Base-by-base conservation (phyloP, 2,113 vertebrate species). In the Coracopsis vasa region DNA sequence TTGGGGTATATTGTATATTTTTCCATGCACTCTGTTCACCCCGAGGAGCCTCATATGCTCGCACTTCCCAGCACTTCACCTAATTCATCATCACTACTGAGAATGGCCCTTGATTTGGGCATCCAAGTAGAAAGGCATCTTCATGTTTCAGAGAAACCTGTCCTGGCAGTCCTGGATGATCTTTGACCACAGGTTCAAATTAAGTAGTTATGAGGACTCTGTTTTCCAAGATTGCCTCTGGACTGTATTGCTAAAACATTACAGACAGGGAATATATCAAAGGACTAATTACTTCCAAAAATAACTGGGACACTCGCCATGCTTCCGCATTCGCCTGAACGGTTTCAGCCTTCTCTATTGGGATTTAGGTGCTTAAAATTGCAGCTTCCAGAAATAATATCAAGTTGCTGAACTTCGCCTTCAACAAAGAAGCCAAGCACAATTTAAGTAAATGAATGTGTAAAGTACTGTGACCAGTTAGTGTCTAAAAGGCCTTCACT, bases 201-300 rank as follows among this genome's bases (percentile, higher is more conserved):
- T 72, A 75, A 89, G 86, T 45, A 53, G 44, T 84, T 51, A 78
- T 0, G 24, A 91, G 80, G 77, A 74, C 53, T 93, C 2, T 3
- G 35, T 64, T 82, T 73, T 71, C 83, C 77, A 61, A 80, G 56
- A 60, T 51, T 91, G 67, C 82, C 88, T 84, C 90, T 86, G 47
- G 88, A 93, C 58, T 86, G 50, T 9, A 66, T 25, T 92, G 64
- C 53, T 3, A 6, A 90, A 92, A 74, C 66, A 61, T 65, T 86
- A 92, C 69, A 86, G 79, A 18, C 21, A 44, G 44, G 42, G 65
- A 87, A 56, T 65, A 72, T 41, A 92, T 86, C 44, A 84, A 88
- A 94, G 77, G 51, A 72, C 83, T 94, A 94, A 94, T 94, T 86
- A 87, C n/a, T 94, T 86, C 82, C 72, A 84, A 89, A 95, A 95